phyloP scores from a whole-genome alignment of 2,797 vertebrate species.

The Sebastes kiyomatsui region DNA sequence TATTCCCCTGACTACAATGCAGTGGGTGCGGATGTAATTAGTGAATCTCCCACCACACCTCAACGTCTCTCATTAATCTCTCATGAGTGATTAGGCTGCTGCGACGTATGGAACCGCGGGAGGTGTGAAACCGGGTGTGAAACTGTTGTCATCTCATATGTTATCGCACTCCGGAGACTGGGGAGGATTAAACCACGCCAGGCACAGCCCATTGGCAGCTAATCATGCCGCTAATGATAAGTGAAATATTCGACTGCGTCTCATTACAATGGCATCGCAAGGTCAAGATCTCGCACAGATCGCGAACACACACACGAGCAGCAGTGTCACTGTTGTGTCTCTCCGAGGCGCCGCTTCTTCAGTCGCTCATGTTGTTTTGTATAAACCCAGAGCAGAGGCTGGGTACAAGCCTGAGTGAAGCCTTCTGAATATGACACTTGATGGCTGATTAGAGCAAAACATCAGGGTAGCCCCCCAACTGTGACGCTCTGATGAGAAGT shows the following conservation, averaged over 20 bases:
- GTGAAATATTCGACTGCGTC: slow-evolving; percentile 69
- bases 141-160: slow-evolving; percentile 81
- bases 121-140: slow-evolving; percentile 80
- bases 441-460: slow-evolving; percentile 73
- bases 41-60: slow-evolving; percentile 72
- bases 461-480: slow-evolving; percentile 52
- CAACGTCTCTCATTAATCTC: slow-evolving; percentile 80
- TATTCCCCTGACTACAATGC: slow-evolving; percentile 47
- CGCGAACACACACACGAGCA: not conserved
- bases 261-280: slow-evolving; percentile 62
- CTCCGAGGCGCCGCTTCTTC: slow-evolving; percentile 6
- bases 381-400: slow-evolving; percentile 23
- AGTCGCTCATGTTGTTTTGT: slow-evolving; percentile 33
- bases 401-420: slow-evolving; percentile 34
- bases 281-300: slow-evolving; percentile 64
- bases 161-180: slow-evolving; percentile 72
- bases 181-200: slow-evolving; percentile 62
- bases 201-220: slow-evolving; percentile 78
- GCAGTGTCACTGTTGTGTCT: not conserved
- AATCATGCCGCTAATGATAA: slow-evolving; percentile 78
- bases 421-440: slow-evolving; percentile 57
- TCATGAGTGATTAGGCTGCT: slow-evolving; percentile 77
- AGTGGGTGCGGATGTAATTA: slow-evolving; percentile 71
- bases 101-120: slow-evolving; percentile 68
- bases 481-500: slow-evolving; percentile 65